Base-by-base conservation (phyloP, 2,888 invertebrate genomes). In the Rhogogaster chlorosoma region DNA sequence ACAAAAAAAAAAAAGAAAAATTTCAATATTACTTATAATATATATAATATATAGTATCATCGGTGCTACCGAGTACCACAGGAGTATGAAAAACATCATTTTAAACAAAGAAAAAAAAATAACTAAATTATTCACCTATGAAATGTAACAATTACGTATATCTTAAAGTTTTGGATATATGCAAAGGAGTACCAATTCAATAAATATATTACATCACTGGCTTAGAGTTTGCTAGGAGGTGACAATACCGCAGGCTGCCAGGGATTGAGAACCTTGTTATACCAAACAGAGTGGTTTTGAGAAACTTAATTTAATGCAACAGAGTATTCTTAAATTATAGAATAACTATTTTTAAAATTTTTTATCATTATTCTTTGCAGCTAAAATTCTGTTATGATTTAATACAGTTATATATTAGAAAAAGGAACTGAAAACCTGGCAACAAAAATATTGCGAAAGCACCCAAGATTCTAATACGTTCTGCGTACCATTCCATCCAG, bases 131-230 rank as follows among this genome's bases (percentile, higher is more conserved):
- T 42, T 67, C 18, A 70, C 67, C 83, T 83, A 49, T 29, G 12
- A 64, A 83, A n/a, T 83, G 42, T 67, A 83, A 83, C 61, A 29
- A 61, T 61, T 80, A n/a, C 45, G n/a, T n/a, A 53, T 53, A 49
- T 61, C 77, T 49, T 29, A 15, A 32, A 77, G 18, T 53, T 53
- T 77, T 53, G 49, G 49, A 61, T 80, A 61, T 80, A 61, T 15
- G 38, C n/a, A 22, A 26, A 61, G 36, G 61, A 45, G 29, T 77
- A 77, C 77, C 29, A 18, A 29, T 77, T 53, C 49, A 80, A 80
- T 36, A 32, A 80, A 80, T 80, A 61, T 80, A 83, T 67, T 83
- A 67, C 32, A 83, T 83, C 83, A 83, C 67, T 83, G 83, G 83
- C 70, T 83, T 67, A 83, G 67, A 70, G 42, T 83, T 45, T 70